These are phyloP conservation scores for Trinectes maculatus DNA, from an alignment of 2,113 vertebrate species.

Conservation along the genomic window DNA sequence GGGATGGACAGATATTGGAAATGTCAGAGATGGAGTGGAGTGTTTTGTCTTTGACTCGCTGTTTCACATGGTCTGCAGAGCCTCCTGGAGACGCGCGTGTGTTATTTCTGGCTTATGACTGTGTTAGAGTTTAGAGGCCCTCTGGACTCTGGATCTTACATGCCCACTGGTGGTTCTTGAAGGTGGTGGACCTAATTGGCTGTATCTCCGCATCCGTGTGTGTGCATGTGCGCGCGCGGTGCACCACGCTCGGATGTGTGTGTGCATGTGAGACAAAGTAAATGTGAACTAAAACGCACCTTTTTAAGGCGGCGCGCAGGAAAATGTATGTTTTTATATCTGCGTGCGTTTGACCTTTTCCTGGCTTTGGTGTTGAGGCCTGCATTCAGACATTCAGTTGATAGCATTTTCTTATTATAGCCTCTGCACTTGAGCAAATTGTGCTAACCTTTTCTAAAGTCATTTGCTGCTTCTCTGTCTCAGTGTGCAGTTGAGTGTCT, in stretches of 20 bases:
- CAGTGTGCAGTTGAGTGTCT: constrained; percentile 45
- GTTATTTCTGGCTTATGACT: constrained; percentile 78
- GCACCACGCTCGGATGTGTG: background rate
- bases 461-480: constrained; percentile 66
- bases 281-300: background rate
- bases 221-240: constrained; percentile 21
- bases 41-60: constrained; percentile 77
- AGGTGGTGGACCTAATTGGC: constrained; percentile 76
- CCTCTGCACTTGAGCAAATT: constrained; percentile 70
- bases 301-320: constrained; percentile 2
- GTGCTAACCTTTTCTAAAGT: constrained; percentile 79
- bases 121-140: constrained; percentile 76
- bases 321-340: constrained; percentile 50
- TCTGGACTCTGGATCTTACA: constrained; percentile 70
- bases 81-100: constrained; percentile 61
- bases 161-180: constrained; percentile 77
- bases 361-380: constrained; percentile 59
- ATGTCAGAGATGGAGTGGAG: constrained; percentile 77
- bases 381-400: constrained; percentile 66
- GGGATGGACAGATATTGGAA: constrained; percentile 79
- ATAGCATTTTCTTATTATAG: constrained; percentile 69
- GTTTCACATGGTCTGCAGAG: constrained; percentile 76
- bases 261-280: constrained; percentile 10
- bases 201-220: constrained; percentile 53
- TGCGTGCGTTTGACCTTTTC: constrained; percentile 63